A percentile compares a stretch with the other conserved stretches of the same genome.
Evolutionary conservation across 2,888 invertebrate species (phyloP).

Genomic region (Aspidapion aeneum): DNA sequence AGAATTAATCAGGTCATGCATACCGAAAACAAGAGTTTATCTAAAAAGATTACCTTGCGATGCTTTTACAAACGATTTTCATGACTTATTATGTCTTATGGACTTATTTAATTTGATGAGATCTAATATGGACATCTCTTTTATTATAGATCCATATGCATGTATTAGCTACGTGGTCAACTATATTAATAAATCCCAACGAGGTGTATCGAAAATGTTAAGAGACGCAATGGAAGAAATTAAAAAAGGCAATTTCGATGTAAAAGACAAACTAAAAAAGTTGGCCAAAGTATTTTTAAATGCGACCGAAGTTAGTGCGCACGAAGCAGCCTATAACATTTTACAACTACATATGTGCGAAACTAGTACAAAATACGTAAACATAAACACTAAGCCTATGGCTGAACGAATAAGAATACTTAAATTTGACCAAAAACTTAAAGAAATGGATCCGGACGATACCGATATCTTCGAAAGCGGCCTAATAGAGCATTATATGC

Average conservation of each 20-base stretch:
- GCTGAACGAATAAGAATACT: slow-evolving; percentile 6
- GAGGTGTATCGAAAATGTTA: slow-evolving; percentile 10
- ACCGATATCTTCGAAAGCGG: slow-evolving; percentile 3
- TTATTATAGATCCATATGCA: not conserved
- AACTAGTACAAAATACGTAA: slow-evolving; percentile 2
- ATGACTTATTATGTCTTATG: too few relatives aligned
- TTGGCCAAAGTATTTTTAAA: slow-evolving; percentile 9
- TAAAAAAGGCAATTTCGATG: slow-evolving; percentile 6
- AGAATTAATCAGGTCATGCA: slow-evolving; percentile 5
- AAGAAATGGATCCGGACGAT: not conserved
- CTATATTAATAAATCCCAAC: slow-evolving; percentile 10
- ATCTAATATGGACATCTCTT: slow-evolving; percentile 3
- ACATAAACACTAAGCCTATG: slow-evolving; percentile 11
- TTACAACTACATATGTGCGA: slow-evolving; percentile 6
- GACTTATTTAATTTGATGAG: slow-evolving; percentile 12
- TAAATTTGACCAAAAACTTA: not conserved
- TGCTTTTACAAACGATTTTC: slow-evolving; percentile 11
- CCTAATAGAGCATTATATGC: slow-evolving; percentile 8
- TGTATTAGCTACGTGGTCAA: slow-evolving; percentile 4
- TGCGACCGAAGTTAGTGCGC: slow-evolving; percentile 8
- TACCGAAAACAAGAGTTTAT: slow-evolving; percentile 10
- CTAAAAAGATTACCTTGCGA: slow-evolving; percentile 9
- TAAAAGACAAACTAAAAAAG: slow-evolving; percentile 8
- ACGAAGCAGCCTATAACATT: too few relatives aligned
- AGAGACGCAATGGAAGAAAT: slow-evolving; percentile 6